A percentile compares a stretch with the other conserved stretches of the same genome.
Evolutionary conservation across 2,888 invertebrate genomes (phyloP).

Genomic region (Lasioglossum villosulum): DNA sequence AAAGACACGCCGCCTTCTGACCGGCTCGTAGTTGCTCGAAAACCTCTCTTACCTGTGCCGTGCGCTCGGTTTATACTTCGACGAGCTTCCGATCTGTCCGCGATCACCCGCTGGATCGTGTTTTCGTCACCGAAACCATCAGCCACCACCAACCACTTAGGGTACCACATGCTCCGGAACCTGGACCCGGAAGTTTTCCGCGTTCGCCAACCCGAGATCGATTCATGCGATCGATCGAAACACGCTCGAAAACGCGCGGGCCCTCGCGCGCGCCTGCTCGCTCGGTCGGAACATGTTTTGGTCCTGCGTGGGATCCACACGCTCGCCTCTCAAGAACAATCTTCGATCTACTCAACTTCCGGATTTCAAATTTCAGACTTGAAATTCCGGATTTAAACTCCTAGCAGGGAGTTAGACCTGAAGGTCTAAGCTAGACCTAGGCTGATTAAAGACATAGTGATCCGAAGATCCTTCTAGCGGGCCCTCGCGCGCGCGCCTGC

Average conservation of each 20-base stretch:
- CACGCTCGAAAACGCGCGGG: slow-evolving; percentile 41
- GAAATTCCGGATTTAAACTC: background rate
- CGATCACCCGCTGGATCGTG: background rate
- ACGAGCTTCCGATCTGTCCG: slow-evolving; percentile 40
- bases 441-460: too few species aligned
- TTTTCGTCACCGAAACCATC: slow-evolving; percentile 21
- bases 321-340: background rate
- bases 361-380: background rate
- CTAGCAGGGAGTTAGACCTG: background rate
- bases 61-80: slow-evolving; percentile 66
- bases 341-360: background rate
- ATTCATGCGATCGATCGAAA: background rate
- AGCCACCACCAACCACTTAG: slow-evolving; percentile 11
- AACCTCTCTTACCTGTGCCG: slow-evolving; percentile 75
- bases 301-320: background rate
- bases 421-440: too few species aligned
- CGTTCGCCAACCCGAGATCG: background rate
- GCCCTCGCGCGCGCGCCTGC: background rate
- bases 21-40: slow-evolving; percentile 80
- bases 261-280: background rate
- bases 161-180: slow-evolving; percentile 8
- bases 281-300: slow-evolving; percentile 1
- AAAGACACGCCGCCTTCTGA: slow-evolving; percentile 79
- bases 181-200: background rate
- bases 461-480: slow-evolving; percentile 2